Percentiles rank a stretch among this genome's conserved stretches.
Conservation (phyloP, 2,888 invertebrate species). For the Lepetodrilus schrolli region DNA sequence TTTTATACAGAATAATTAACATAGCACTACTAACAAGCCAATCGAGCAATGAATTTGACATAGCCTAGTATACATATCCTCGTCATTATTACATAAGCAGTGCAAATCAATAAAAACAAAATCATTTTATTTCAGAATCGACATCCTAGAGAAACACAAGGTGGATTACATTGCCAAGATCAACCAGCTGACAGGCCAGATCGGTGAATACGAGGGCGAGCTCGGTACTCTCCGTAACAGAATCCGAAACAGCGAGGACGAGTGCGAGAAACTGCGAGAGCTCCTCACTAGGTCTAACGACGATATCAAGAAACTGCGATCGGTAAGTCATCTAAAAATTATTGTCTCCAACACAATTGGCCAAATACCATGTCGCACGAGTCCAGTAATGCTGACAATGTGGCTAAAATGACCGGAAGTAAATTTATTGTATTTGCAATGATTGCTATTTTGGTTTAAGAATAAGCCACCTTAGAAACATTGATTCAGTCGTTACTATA, state of each 20-base stretch:
- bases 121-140: constrained; percentile 35
- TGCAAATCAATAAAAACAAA: neutral
- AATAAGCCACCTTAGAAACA: too few relatives aligned
- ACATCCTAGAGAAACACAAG: constrained; percentile 40
- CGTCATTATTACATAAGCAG: neutral
- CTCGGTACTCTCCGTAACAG: constrained; percentile 48
- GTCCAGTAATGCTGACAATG: too few relatives aligned
- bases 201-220: constrained; percentile 60
- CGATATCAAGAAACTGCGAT: constrained; percentile 49
- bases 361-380: too few relatives aligned
- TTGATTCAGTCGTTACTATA: too few relatives aligned
- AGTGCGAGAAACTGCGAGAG: constrained; percentile 45
- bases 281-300: constrained; percentile 43
- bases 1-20: too few relatives aligned
- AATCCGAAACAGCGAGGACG: constrained; percentile 51
- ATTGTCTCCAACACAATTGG: neutral
- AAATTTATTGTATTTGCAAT: too few relatives aligned
- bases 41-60: too few relatives aligned
- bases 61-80: neutral
- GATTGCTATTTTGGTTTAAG: too few relatives aligned
- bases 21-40: too few relatives aligned
- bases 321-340: constrained; percentile 44
- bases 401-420: too few relatives aligned
- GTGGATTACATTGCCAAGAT: constrained; percentile 48
- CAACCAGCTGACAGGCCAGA: constrained; percentile 50